Base-by-base conservation (phyloP, 2,888 invertebrate species). In the Luperina nickerlii region DNA sequence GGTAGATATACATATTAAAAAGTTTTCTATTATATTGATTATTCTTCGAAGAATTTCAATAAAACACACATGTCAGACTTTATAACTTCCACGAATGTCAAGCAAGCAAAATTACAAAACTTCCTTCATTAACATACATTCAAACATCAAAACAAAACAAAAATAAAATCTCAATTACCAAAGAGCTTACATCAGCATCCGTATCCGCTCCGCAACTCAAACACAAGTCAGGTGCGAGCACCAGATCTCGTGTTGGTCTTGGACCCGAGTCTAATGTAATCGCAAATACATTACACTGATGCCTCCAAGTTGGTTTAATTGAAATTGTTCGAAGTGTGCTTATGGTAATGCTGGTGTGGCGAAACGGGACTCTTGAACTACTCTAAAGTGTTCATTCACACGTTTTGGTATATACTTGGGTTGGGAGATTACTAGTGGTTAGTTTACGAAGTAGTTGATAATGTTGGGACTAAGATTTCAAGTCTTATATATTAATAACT, bases 261-360 rank as follows among this genome's bases (percentile, higher is more conserved):
- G 60, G 81, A 74, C 84, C 78, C 60, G 60, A 81, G 82, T 86
- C 82, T 89, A 88, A 87, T 89, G 88, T 89, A 83, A 88, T 88
- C 73, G 83, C 84, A 87, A 86, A 87, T 85, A 89, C 89, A 89
- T 89, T 89, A 86, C 84, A 71, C 76, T 85, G 84, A 87, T 87
- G 86, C 80, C 74, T 79, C 73, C 70, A 67, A 82, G 76, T 86
- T 84, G 81, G 82, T 86, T 85, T 89, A 88, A 88, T 89, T 88
- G 88, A 87, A 89, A 88, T 84, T 86, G 89, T 88, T 88, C 73
- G 82, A 74, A 87, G 84, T 76, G 84, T 84, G 74, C 81, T 77
- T 87, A 84, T 87, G 85, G 67, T 85, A 85, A 85, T 86, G 63
- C 73, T 65, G 83, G 32, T 72, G 66, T 69, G 66, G 54, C 38